Conservation (phyloP, 2,797 vertebrate species). For the Discoglossus pictus region DNA sequence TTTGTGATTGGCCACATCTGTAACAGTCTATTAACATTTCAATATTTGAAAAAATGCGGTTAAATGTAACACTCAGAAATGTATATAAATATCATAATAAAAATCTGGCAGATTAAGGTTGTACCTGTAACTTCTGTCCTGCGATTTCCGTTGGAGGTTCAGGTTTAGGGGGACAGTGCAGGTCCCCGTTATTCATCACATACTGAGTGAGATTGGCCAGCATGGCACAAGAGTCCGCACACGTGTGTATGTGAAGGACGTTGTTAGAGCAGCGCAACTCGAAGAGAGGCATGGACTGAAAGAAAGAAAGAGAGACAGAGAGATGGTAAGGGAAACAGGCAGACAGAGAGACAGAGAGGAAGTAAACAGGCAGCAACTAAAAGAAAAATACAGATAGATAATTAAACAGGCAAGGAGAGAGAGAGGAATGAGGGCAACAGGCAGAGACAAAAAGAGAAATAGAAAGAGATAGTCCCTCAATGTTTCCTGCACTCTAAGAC, state of each 20-base stretch:
- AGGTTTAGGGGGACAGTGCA: conserved; percentile 82
- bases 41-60: no score
- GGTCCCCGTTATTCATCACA: conserved; percentile 80
- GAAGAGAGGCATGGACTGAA: conserved; percentile 81
- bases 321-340: neutral
- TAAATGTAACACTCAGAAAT: conserved; percentile 8
- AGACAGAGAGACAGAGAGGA: neutral
- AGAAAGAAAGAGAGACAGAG: conserved; percentile 36
- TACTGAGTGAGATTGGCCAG: conserved; percentile 89
- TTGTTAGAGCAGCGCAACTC: conserved; percentile 94
- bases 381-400: neutral
- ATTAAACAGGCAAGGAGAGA: neutral
- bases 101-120: neutral
- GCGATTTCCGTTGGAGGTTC: conserved; percentile 88
- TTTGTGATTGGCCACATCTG: no score
- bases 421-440: neutral
- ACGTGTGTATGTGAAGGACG: conserved; percentile 87
- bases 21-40: no score
- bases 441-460: no score
- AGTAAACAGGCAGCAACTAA: neutral
- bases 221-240: conserved; percentile 87
- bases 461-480: no score
- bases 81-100: conserved; percentile 2
- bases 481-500: no score
- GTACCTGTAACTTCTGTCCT: conserved; percentile 86